phyloP scores from a whole-genome alignment of 2,888 invertebrate genomes.

The Caenorhabditis angaria region DNA sequence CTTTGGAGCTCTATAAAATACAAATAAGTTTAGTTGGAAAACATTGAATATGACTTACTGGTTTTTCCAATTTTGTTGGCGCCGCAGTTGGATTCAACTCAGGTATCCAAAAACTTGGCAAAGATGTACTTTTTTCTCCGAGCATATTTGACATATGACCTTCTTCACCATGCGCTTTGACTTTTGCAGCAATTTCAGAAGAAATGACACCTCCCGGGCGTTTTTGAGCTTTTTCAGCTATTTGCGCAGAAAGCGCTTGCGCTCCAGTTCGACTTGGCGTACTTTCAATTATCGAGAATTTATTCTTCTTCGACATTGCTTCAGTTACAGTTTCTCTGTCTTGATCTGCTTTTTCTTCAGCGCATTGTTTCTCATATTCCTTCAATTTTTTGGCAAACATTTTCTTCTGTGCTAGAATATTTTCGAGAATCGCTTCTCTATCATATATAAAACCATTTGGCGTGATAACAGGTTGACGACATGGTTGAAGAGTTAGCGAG shows the following conservation, averaged over 20 bases:
- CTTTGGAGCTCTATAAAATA: constrained; percentile 78
- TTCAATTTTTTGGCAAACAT: constrained; percentile 88
- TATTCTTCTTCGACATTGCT: constrained; percentile 13
- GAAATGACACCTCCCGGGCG: constrained; percentile 40
- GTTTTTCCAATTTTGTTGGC: constrained; percentile 80
- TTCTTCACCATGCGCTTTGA: constrained; percentile 54
- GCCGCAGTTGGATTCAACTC: constrained; percentile 88
- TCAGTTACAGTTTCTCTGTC: constrained; percentile 33
- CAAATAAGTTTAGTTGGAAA: constrained; percentile 1
- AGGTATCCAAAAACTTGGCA: constrained; percentile 78
- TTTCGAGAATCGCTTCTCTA: constrained; percentile 93
- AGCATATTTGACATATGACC: constrained; percentile 58
- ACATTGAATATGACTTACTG: constrained; percentile 75
- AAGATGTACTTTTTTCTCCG: constrained; percentile 38
- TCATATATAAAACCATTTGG: constrained; percentile 91
- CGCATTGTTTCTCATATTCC: constrained; percentile 80
- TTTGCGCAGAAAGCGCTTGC: not conserved
- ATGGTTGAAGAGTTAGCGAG: constrained; percentile 93
- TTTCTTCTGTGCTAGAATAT: constrained; percentile 91
- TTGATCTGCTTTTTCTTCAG: constrained; percentile 52
- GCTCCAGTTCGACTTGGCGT: constrained; percentile 43
- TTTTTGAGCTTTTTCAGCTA: constrained; percentile 21
- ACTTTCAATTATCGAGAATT: constrained; percentile 40
- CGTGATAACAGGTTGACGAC: constrained; percentile 78
- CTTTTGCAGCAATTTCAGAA: constrained; percentile 50